Conservation (phyloP, 1,140 invertebrate genomes). For the Drosophila funebris region DNA sequence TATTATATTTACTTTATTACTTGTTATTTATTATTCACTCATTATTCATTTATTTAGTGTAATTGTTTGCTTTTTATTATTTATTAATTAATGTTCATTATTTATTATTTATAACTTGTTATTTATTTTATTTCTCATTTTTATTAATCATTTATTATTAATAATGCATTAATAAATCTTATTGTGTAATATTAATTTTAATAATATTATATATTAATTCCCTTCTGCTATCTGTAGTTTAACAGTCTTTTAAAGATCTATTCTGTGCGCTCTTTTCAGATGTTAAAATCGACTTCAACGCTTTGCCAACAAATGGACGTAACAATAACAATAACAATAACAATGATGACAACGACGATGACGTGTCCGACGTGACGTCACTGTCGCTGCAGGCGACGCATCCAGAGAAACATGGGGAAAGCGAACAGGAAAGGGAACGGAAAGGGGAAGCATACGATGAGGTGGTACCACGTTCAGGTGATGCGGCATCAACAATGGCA, state of each 20-base stretch:
- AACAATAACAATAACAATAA: conserved; percentile 52
- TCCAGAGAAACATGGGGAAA: not conserved
- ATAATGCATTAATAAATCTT: not conserved
- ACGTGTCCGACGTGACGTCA: conserved; percentile 59
- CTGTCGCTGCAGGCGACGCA: not conserved
- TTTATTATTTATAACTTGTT: not conserved
- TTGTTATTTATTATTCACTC: no score
- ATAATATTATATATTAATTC: no score
- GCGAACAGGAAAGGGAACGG: not conserved
- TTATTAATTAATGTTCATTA: no score
- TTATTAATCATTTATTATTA: not conserved
- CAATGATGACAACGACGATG: conserved; percentile 21
- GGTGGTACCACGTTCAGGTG: not conserved
- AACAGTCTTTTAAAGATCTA: not conserved
- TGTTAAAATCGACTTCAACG: conserved; percentile 64
- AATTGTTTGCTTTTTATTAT: no score
- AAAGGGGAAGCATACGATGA: conserved; percentile 2
- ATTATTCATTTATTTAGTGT: no score
- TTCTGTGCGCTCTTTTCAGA: conserved; percentile 38
- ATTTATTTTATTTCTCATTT: not conserved
- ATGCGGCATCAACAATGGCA: conserved; percentile 28
- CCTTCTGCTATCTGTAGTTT: not conserved
- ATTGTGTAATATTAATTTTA: no score
- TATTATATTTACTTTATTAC: no score
- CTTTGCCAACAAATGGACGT: conserved; percentile 55